Base-by-base conservation (phyloP, 2,888 invertebrate genomes). In the Chrysolina haemoptera region DNA sequence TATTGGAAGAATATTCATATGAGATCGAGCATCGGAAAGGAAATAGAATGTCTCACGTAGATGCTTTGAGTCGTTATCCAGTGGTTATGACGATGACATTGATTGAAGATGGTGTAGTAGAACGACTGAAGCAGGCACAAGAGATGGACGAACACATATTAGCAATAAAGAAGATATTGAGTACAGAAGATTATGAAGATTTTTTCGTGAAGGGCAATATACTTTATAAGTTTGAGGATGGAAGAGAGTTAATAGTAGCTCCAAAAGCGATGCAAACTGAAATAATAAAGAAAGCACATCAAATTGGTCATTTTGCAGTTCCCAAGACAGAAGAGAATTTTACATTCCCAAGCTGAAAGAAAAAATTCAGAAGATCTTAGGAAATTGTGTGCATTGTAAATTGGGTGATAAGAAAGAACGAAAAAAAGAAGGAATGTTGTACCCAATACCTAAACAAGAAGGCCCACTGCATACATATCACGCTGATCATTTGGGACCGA, bases 201-300 rank as follows among this genome's bases (percentile, higher is more conserved):
- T 77, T 59, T 66, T 64, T 73, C 14, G 11, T 76, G 50, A 74
- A 70, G 22, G 66, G 72, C 68, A 80, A 77, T 55, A 62, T 84
- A 43, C 18, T 84, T 9, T 82, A 81, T 71, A 82, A 82, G 62
- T 75, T 70, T 70, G 71, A 64, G n/a, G 63, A 78, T 46, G 79
- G 73, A 27, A 12, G 41, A 69, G 74, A 79, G 43, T 46, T 81
- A 14, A 35, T 80, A 55, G 81, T 81, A 0, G 79, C 87, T 22
- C 87, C 87, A 0, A 82, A 77, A 40, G 27, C 18, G 8, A 84
- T 88, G 84, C 82, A 86, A 74, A 74, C 66, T 10, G 83, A 87
- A 69, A 80, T 88, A 1, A 87, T 88, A 8, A 77, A 76, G 43
- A 81, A 74, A 10, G 80, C 78, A 0, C 87, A 87, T 73, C 83